Conservation (phyloP, 1,140 invertebrate species). For the Nylanderia fulva region DNA sequence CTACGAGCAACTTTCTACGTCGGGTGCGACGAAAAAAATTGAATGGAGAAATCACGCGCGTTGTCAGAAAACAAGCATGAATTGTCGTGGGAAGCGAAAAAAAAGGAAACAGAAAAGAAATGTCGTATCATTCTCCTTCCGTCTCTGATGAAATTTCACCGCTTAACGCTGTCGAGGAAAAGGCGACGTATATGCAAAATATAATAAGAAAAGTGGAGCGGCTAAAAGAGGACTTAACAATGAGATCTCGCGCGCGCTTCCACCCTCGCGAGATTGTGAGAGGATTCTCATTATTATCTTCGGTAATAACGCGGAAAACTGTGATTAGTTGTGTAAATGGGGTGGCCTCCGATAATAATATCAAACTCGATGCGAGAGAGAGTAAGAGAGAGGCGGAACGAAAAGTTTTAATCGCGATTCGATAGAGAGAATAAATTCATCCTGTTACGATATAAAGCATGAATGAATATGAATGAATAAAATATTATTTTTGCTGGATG, state of each 20-base stretch:
- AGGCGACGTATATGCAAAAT: slow-evolving; percentile 28
- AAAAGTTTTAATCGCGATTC: slow-evolving; percentile 5
- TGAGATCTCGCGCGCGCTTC: slow-evolving; percentile 12
- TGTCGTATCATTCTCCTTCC: slow-evolving; percentile 22
- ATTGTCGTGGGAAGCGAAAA: slow-evolving; percentile 49
- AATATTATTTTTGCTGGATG: not conserved
- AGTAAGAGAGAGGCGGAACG: not conserved
- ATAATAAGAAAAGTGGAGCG: slow-evolving; percentile 40
- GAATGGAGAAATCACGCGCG: slow-evolving; percentile 56
- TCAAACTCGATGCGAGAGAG: not conserved
- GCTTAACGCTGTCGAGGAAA: slow-evolving; percentile 29
- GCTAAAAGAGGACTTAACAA: slow-evolving; percentile 35
- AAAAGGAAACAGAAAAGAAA: not conserved
- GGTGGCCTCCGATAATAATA: not conserved
- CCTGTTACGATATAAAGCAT: not conserved
- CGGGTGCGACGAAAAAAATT: slow-evolving; percentile 28
- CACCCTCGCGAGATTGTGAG: slow-evolving; percentile 14
- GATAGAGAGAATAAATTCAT: not conserved
- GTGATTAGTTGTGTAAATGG: slow-evolving; percentile 55
- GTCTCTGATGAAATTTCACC: slow-evolving; percentile 12
- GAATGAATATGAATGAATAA: not conserved
- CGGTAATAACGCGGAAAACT: slow-evolving; percentile 27
- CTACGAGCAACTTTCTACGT: slow-evolving; percentile 41
- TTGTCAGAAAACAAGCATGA: slow-evolving; percentile 38
- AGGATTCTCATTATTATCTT: slow-evolving; percentile 53